Percentiles rank a stretch among this genome's conserved stretches.
phyloP scores from a whole-genome alignment of 2,888 invertebrate genomes.

The Perizoma affinitatum region DNA sequence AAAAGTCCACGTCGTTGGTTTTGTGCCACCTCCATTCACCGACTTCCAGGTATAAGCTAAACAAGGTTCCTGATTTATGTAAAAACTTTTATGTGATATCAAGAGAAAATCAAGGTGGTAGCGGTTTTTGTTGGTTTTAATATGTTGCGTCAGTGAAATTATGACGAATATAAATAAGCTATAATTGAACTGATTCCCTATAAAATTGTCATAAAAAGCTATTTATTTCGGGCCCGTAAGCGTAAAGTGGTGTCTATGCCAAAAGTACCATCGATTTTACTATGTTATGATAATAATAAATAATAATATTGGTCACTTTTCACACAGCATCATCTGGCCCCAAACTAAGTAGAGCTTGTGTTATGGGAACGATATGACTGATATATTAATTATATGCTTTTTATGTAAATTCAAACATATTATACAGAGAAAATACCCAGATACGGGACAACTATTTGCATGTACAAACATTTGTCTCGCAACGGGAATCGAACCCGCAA shows the following conservation, averaged over 20 bases:
- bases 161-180: constrained; percentile 38
- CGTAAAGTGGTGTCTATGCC: constrained; percentile 34
- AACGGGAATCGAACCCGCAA: too few relatives aligned
- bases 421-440: too few relatives aligned
- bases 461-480: too few relatives aligned
- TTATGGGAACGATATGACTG: too few relatives aligned
- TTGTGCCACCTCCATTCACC: too few relatives aligned
- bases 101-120: constrained; percentile 11
- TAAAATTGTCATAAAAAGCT: constrained; percentile 38
- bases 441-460: too few relatives aligned
- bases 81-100: constrained; percentile 8
- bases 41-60: background rate
- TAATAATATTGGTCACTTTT: too few relatives aligned
- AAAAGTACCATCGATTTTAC: constrained; percentile 32
- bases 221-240: constrained; percentile 33
- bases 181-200: constrained; percentile 30
- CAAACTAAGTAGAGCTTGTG: too few relatives aligned
- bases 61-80: constrained; percentile 11
- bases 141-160: constrained; percentile 31
- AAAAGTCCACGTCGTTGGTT: too few relatives aligned
- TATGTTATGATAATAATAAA: background rate
- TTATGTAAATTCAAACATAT: too few relatives aligned
- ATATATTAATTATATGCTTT: too few relatives aligned
- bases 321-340: too few relatives aligned
- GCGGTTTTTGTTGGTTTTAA: constrained; percentile 22